Base-by-base conservation (phyloP, 2,113 vertebrate species). In the Martes martes region DNA sequence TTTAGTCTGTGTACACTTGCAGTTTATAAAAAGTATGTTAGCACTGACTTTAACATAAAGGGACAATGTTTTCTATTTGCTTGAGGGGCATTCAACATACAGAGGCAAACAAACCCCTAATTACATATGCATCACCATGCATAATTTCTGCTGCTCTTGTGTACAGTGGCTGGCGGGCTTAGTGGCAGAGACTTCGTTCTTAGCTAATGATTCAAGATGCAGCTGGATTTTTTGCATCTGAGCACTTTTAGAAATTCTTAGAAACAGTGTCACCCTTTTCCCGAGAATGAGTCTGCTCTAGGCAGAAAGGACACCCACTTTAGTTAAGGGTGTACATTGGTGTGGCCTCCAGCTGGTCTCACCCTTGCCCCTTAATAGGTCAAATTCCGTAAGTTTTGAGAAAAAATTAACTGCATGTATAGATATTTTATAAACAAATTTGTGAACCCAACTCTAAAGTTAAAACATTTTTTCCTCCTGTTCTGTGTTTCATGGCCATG, bases 1-100 rank as follows among this genome's bases (percentile, higher is more conserved):
- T 98, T 98, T 98, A 98, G 98, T 98, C 97, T 96, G 94, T 96
- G 95, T 98, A 84, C 95, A 96, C 95, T 96, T 98, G 93, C 94
- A 95, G 83, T 96, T 98, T 95, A 82, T 98, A 95, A 96, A 98
- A 96, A 89, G 11, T 90, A 96, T 91, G 86, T 98, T 96, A 97
- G 98, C 90, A 93, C 94, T 97, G 98, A 98, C 97, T 98, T 98
- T 96, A 98, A 98, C 95, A 97, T 98, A 98, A 98, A 99, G 97
- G 97, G 97, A 98, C 95, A 98, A 52, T 98, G 96, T 97, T 98
- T 98, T 98, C 97, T 98, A 90, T 98, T 98, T 98, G 98, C 97
- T 98, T 97, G 98, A 98, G 98, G 98, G 98, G 94, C 93, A 95
- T 96, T 98, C 96, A 98, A 93, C 97, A 97, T 93, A 97, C 95